A percentile compares a stretch with the other conserved stretches of the same genome.
These are phyloP conservation scores for Gymnodraco acuticeps DNA, from an alignment of 2,797 vertebrate species.

Conservation along the genomic window DNA sequence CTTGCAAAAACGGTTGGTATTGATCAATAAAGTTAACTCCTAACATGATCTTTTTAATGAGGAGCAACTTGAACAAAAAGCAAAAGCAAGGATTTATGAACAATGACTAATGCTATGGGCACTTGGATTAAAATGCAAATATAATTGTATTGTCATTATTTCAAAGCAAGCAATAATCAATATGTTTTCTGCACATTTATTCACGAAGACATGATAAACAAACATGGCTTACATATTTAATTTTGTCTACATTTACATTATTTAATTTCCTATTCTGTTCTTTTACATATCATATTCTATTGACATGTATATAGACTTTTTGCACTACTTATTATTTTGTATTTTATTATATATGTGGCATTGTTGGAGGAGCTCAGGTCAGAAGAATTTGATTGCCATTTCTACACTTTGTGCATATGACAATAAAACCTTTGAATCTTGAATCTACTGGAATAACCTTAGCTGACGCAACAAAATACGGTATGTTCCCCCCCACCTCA, in stretches of 20 bases:
- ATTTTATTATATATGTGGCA: no score
- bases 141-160: background rate
- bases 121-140: background rate
- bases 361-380: no score
- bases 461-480: slow-evolving; percentile 1
- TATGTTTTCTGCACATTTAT: background rate
- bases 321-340: no score
- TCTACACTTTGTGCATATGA: no score
- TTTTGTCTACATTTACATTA: no score
- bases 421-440: background rate
- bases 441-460: background rate
- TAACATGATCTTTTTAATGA: no score
- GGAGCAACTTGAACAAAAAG: no score
- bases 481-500: slow-evolving; percentile 5
- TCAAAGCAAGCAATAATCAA: background rate
- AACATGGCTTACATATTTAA: background rate
- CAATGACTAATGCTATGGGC: background rate
- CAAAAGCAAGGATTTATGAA: no score
- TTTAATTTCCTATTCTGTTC: no score
- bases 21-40: background rate
- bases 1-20: background rate
- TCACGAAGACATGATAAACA: background rate
- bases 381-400: no score
- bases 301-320: no score
- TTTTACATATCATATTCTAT: no score